Base-by-base conservation (phyloP, 2,113 vertebrate genomes). In the Corapipo altera region DNA sequence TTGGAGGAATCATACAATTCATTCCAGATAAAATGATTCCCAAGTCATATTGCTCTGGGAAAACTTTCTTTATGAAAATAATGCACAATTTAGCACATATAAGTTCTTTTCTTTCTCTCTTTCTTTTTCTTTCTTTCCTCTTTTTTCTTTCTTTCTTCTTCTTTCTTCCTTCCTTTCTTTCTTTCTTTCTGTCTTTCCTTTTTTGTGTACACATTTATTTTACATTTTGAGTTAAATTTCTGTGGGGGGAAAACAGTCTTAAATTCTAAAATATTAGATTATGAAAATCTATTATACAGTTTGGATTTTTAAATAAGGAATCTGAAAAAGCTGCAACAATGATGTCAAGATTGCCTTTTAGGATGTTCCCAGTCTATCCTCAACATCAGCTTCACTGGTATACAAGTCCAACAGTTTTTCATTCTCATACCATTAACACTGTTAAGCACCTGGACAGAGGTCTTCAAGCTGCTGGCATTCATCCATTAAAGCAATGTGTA, bases 111-210 rank as follows among this genome's bases (percentile, higher is more conserved):
- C 12, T 19, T n/a, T 8, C 33, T 6, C 19, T 24, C 2, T 18
- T 11, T 23, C 6, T 15, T 17, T 5, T 3, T 3, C 8, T 12
- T 8, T 9, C 6, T 11, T 2, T 11, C 19, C 15, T 5, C 9
- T 15, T 8, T 6, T 3, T 11, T 43, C 2, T 3, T 16, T 21
- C 6, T 12, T 27, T 9, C 2, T 9, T 5, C 37, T 37, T 3
- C 6, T 15, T 10, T 2, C 4, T 11, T 3, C 3, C 1, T 4
- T 7, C 6, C 3, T 6, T 4, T 1, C 3, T 5, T 16, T 18
- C 19, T 5, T 11, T 37, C 58, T 8, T 15, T 20, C 5, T 15
- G 13, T 8, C 2, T 3, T 10, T 16, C 12, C 6, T 15, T 13
- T 2, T 18, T 3, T 39, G 8, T 21, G 8, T 15, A 70, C 15